Evolutionary conservation across 2,113 vertebrate genomes (phyloP), one percentile per base, ranked within the genome.

Genomic region (Sinocyclocheilus anshuiensis): DNA sequence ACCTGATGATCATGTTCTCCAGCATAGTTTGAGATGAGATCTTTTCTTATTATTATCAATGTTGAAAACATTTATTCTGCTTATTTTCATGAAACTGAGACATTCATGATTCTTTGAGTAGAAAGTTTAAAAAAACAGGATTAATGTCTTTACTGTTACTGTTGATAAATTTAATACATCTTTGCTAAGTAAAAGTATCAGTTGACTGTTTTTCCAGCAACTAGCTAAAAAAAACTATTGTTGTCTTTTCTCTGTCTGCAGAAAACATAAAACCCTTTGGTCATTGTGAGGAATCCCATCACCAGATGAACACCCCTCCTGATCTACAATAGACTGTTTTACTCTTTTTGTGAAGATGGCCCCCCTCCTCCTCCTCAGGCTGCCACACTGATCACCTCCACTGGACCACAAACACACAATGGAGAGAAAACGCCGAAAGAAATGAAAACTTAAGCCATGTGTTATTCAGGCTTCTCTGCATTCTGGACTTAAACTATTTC

Each of bases 391-490:
- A 93, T 87, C 86, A 67, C 85, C 91, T 89, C 86, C 33, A 84
- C 91, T 90, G 89, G 88, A 4, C 86, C 84, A 61, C 88, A 94
- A 96, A 94, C 81, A 59, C 69, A 74, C 33, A 91, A 99, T 99
- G 97, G 97, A 99, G 97, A 97, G 96, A 91, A 98, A 99, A 94
- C 97, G 97, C 87, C 95, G 97, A 97, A 99, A 99, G 97, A 99
- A 99, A 98, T 97, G 93, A 95, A 90, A 93, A 91, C 90, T 81
- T 81, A 8, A 92, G 91, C 92, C 88, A 26, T 91, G 90, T 88
- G 33, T 91, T 90, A 71, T 48, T 91, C 93, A 91, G 96, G 96
- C 96, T 91, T 93, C 88, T 86, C 89, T 84, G 90, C 90, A 85
- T 92, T 95, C 84, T 91, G 90, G 93, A 94, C 94, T 88, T 94